phyloP scores from a whole-genome alignment of 2,888 invertebrate species.

The Ditylenchus weischeri region DNA sequence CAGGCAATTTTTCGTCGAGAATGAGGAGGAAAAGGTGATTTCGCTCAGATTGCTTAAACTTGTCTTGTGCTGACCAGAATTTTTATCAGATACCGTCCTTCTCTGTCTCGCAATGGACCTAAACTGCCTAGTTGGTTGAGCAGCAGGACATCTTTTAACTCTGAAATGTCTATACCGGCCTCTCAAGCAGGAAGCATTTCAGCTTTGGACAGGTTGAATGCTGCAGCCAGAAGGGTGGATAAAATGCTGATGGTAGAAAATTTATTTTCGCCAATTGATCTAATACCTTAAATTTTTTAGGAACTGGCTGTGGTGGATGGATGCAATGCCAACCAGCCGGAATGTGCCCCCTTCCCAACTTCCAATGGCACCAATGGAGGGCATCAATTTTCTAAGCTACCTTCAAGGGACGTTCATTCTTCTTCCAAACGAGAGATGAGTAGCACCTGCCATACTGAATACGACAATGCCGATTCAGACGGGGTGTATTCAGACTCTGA shows the following conservation, averaged over 20 bases:
- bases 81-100: constrained; percentile 8
- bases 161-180: constrained; percentile 33
- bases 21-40: constrained; percentile 13
- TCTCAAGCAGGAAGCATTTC: constrained; percentile 30
- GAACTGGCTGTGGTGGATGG: constrained; percentile 39
- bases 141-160: constrained; percentile 32
- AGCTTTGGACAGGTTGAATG: constrained; percentile 47
- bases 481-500: constrained; percentile 37
- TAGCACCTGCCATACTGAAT: constrained; percentile 55
- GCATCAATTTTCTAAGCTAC: no score
- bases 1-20: constrained; percentile 12
- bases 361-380: constrained; percentile 6
- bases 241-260: constrained; percentile 50
- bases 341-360: constrained; percentile 31
- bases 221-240: constrained; percentile 52
- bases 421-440: constrained; percentile 34
- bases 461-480: constrained; percentile 54
- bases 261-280: background rate
- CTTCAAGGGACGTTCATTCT: constrained; percentile 23
- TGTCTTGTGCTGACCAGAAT: no score
- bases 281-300: background rate
- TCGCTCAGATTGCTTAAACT: background rate
- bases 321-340: constrained; percentile 33
- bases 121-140: constrained; percentile 37
- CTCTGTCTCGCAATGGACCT: constrained; percentile 37